Base-by-base conservation (phyloP, 1,140 invertebrate species). In the Dreissena polymorpha region DNA sequence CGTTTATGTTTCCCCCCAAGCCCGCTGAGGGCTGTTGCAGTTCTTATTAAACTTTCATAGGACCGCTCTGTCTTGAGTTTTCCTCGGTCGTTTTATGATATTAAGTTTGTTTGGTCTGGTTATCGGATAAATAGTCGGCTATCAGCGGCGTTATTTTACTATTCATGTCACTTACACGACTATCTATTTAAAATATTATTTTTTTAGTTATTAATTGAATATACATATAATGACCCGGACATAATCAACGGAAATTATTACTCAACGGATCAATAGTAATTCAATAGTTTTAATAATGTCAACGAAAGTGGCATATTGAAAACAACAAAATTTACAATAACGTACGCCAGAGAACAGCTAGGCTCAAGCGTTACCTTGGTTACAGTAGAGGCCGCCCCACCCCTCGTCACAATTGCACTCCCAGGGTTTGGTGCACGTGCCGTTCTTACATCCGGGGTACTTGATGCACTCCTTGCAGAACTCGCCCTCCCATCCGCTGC, bases 381-480 rank as follows among this genome's bases (percentile, higher is more conserved):
- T 94, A 90, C 94, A 95, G 88, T 94, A 94, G 13, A 94, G 91
- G 63, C 94, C 94, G 21, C 93, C 97, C 98, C 94, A 95, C 7
- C 94, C 94, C 85, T 94, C 93, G 49, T 93, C 87, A 88, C 94
- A 95, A 80, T 93, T 93, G 89, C 94, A 95, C 83, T 95, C 90
- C 91, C 91, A 94, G 1, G 94, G 93, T 21, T 86, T 75, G 7
- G 90, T 83, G 89, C 94, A 95, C 7, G 92, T 91, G 8, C 94
- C 94, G 80, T 94, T 92, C 25, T 93, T 85, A 86, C 94, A 95
- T 10, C 94, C 94, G 0, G 94, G 94, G 86, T 94, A 94, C n/a
- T 91, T 90, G 49, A 93, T 91, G 86, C 94, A 95, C 85, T 94
- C 86, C 76, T 94, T 91, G 86, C 94, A 95, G 53, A 85, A 91